Percentiles rank a stretch among this genome's conserved stretches.
phyloP scores from a whole-genome alignment of 1,140 invertebrate species.

The Holotrichia oblita region DNA sequence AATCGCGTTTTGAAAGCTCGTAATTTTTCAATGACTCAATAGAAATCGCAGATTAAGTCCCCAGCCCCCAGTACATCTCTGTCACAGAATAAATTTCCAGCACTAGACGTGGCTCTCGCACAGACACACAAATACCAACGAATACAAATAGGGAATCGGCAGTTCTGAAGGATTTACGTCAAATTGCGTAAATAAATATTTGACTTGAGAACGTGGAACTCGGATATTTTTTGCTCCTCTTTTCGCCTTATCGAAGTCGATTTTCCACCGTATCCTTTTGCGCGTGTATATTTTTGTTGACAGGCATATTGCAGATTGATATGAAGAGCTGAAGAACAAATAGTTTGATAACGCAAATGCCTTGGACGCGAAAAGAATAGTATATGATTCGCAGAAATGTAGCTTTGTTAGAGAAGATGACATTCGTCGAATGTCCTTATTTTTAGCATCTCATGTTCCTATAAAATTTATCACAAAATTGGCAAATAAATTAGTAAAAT shows the following conservation, averaged over 20 bases:
- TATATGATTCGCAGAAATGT: background rate
- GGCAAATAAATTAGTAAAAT: too few species aligned
- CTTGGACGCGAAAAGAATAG: background rate
- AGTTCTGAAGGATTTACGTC: conserved; percentile 13
- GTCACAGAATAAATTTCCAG: conserved; percentile 7
- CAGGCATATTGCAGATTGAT: conserved; percentile 35
- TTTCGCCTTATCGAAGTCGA: conserved; percentile 1
- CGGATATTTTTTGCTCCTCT: background rate
- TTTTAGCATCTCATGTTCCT: too few species aligned
- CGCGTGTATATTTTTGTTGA: conserved; percentile 29
- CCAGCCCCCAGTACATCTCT: background rate
- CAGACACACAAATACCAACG: background rate
- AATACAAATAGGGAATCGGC: background rate
- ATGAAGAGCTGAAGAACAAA: background rate
- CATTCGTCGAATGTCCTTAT: too few species aligned
- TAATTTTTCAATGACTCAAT: conserved; percentile 14
- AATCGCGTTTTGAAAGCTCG: conserved; percentile 1
- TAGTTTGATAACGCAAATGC: background rate
- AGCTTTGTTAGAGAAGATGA: background rate
- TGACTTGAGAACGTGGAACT: background rate
- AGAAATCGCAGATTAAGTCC: conserved; percentile 11
- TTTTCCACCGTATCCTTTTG: background rate
- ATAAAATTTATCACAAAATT: too few species aligned
- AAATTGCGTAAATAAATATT: conserved; percentile 35
- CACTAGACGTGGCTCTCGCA: background rate